Conservation (phyloP, 2,888 invertebrate genomes). For the Cecidostiba fungosa region DNA sequence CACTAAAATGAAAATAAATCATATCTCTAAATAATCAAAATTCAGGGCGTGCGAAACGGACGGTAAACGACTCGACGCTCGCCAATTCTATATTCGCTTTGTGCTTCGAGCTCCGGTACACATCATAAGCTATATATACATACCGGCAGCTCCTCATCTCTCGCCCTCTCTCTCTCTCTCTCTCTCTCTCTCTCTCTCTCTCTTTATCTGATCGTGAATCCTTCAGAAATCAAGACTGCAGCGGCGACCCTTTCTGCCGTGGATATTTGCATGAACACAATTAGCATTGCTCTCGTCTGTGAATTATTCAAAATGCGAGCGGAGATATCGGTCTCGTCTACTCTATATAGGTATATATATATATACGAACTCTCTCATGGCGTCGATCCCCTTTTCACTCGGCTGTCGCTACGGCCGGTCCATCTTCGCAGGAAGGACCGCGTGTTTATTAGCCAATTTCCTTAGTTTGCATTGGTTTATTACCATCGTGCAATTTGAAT, state of each 20-base stretch:
- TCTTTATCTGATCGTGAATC: conserved; percentile 72
- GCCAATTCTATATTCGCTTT: conserved; percentile 49
- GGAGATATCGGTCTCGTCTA: conserved; percentile 65
- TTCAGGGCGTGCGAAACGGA: conserved; percentile 22
- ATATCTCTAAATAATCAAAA: conserved; percentile 9
- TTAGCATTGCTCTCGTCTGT: conserved; percentile 74
- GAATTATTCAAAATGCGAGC: conserved; percentile 76
- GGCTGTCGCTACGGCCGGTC: background rate
- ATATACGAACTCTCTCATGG: background rate
- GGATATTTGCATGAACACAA: conserved; percentile 78
- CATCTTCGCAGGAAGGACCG: conserved; percentile 3
- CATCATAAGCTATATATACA: background rate
- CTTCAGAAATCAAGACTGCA: conserved; percentile 74
- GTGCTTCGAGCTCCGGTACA: conserved; percentile 19
- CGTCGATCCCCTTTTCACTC: conserved; percentile 57
- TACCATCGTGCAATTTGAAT: background rate
- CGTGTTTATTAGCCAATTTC: conserved; percentile 40
- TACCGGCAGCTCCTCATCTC: conserved; percentile 55
- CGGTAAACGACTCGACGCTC: background rate
- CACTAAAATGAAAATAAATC: conserved; percentile 27
- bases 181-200: conserved; percentile 64
- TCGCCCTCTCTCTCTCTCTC: conserved; percentile 65
- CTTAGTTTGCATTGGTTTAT: conserved; percentile 30
- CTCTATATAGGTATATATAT: background rate
- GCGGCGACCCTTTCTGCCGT: conserved; percentile 52